These are phyloP conservation scores for Agrotis clavis DNA, from an alignment of 2,888 invertebrate species.

Conservation along the genomic window DNA sequence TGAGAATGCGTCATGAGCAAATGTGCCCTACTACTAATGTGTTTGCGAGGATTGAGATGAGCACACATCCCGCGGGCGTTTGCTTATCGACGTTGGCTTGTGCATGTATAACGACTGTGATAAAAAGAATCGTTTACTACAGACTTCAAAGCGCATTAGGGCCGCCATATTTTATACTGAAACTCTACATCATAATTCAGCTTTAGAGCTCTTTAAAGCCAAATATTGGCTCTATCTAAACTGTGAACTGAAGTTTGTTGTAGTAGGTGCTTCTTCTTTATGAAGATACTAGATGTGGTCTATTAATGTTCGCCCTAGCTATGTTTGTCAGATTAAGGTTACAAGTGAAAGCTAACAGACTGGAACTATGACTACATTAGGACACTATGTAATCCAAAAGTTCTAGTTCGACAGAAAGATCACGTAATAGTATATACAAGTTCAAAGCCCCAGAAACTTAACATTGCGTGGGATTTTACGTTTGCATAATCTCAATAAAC, in stretches of 20 bases:
- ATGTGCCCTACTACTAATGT: constrained; percentile 60
- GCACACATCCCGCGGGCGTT: constrained; percentile 65
- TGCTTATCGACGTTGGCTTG: constrained; percentile 62
- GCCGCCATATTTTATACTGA: constrained; percentile 58
- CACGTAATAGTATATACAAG: constrained; percentile 34
- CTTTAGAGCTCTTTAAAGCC: constrained; percentile 37
- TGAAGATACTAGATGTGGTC: neutral
- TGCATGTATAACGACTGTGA: constrained; percentile 67
- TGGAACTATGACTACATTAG: constrained; percentile 4
- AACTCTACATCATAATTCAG: constrained; percentile 47
- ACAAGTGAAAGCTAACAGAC: constrained; percentile 1
- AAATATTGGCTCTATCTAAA: constrained; percentile 22
- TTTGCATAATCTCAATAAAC: constrained; percentile 55
- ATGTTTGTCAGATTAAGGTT: constrained; percentile 13
- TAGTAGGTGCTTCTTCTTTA: neutral
- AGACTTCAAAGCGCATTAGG: constrained; percentile 64
- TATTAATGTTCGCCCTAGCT: neutral
- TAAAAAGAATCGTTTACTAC: constrained; percentile 67
- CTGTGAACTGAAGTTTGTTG: constrained; percentile 3
- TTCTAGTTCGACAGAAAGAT: constrained; percentile 25
- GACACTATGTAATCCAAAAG: constrained; percentile 3
- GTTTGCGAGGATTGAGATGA: constrained; percentile 64
- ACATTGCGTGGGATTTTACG: constrained; percentile 49
- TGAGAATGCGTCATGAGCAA: constrained; percentile 61
- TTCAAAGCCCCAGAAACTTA: constrained; percentile 43